Evolutionary conservation across 2,888 invertebrate genomes (phyloP).

Genomic region (Hyposoter didymator): DNA sequence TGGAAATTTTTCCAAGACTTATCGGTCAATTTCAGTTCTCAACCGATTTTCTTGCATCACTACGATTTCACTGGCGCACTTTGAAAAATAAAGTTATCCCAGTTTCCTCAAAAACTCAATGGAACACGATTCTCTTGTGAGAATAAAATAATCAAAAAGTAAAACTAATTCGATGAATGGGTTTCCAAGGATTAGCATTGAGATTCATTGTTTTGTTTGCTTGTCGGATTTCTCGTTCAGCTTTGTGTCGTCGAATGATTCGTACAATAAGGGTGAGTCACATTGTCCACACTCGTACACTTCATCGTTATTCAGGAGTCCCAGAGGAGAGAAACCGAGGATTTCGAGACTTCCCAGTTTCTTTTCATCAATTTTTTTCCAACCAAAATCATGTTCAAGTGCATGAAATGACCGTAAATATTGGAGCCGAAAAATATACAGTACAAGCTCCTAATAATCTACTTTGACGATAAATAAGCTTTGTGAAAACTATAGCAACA

Average conservation of each 20-base stretch:
- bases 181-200: slow-evolving; percentile 37
- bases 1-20: too few species aligned
- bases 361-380: neutral
- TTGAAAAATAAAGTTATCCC: neutral
- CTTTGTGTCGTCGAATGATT: slow-evolving; percentile 30
- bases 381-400: neutral
- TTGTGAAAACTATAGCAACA: too few species aligned
- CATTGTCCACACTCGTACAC: slow-evolving; percentile 9
- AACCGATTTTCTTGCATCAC: neutral
- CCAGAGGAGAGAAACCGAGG: neutral
- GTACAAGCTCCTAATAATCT: neutral
- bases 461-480: neutral
- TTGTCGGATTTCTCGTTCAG: slow-evolving; percentile 34
- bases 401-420: neutral
- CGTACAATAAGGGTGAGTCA: slow-evolving; percentile 18
- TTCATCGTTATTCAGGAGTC: neutral
- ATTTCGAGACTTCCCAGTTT: neutral
- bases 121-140: neutral
- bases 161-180: slow-evolving; percentile 1
- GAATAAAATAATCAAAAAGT: neutral
- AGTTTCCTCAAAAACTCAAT: neutral
- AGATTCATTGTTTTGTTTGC: slow-evolving; percentile 34
- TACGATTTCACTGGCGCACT: too few species aligned
- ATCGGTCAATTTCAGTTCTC: neutral
- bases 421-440: neutral